A percentile compares a stretch with the other conserved stretches of the same genome.
These are phyloP conservation scores for Elgonia sp. DNA, from an alignment of 2,888 invertebrate species.

Conservation along the genomic window DNA sequence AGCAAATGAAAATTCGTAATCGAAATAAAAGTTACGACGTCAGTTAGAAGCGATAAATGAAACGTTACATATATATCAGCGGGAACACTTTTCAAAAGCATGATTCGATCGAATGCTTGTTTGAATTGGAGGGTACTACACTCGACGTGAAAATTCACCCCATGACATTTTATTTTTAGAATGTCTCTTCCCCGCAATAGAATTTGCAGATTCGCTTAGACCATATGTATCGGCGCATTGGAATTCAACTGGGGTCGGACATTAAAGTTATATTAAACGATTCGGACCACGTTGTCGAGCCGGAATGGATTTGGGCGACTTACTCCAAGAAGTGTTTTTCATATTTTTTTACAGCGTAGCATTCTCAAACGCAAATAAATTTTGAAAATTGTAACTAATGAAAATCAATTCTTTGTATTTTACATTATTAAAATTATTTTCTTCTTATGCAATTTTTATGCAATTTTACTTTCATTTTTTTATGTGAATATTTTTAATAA, in stretches of 20 bases:
- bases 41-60: slow-evolving; percentile 67
- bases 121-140: slow-evolving; percentile 55
- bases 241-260: slow-evolving; percentile 80
- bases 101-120: slow-evolving; percentile 64
- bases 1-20: no score
- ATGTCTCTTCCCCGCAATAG: slow-evolving; percentile 76
- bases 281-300: slow-evolving; percentile 73
- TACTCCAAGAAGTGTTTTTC: slow-evolving; percentile 59
- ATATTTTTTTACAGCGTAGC: slow-evolving; percentile 59
- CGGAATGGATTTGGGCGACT: slow-evolving; percentile 72
- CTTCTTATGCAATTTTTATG: no score
- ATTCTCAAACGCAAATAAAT: slow-evolving; percentile 46
- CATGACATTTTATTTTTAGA: slow-evolving; percentile 83
- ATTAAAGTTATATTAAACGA: slow-evolving; percentile 77
- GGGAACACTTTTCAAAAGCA: slow-evolving; percentile 76
- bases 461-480: background rate
- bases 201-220: slow-evolving; percentile 78
- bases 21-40: no score
- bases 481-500: background rate
- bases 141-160: slow-evolving; percentile 82
- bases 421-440: slow-evolving; percentile 46
- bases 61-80: slow-evolving; percentile 69
- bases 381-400: slow-evolving; percentile 8
- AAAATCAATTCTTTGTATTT: slow-evolving; percentile 33
- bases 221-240: slow-evolving; percentile 80